A percentile compares a stretch with the other conserved stretches of the same genome.
Evolutionary conservation across 2,888 invertebrate species (phyloP).

Genomic region (Drosophila pegasa): DNA sequence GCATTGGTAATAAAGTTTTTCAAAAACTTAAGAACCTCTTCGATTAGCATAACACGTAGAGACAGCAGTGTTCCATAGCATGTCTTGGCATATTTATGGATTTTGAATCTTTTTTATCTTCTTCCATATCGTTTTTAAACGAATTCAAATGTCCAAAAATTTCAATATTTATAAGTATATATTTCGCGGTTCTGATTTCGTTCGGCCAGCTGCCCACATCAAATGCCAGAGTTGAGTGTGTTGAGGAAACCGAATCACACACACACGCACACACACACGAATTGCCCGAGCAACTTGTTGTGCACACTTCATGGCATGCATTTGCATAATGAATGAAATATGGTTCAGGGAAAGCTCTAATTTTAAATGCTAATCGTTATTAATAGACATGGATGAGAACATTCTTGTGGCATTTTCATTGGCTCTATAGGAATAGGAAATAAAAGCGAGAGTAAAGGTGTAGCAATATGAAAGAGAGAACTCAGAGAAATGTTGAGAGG

Average conservation of each 20-base stretch:
- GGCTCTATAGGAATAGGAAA: too few species aligned
- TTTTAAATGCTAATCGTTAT: neutral
- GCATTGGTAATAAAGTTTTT: constrained; percentile 55
- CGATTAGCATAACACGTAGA: constrained; percentile 75
- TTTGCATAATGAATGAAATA: neutral
- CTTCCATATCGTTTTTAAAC: constrained; percentile 25
- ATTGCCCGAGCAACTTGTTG: constrained; percentile 55
- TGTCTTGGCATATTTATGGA: constrained; percentile 65
- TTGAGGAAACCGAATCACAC: too few species aligned
- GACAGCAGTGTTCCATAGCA: constrained; percentile 17
- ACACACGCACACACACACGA: constrained; percentile 28
- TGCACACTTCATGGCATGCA: constrained; percentile 19
- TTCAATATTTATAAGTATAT: constrained; percentile 53
- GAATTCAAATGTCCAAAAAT: constrained; percentile 48
- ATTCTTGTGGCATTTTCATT: neutral
- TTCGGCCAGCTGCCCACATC: constrained; percentile 21
- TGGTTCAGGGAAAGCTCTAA: neutral
- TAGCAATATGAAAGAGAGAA: neutral
- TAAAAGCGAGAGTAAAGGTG: neutral
- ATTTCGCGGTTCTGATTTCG: constrained; percentile 1
- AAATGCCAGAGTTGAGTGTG: constrained; percentile 75
- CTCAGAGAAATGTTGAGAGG: too few species aligned
- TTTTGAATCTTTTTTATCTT: constrained; percentile 45
- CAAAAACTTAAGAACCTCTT: constrained; percentile 37
- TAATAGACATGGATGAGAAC: neutral